These are phyloP conservation scores for Loriculus beryllinus DNA, from an alignment of 2,797 vertebrate genomes.

Conservation along the genomic window DNA sequence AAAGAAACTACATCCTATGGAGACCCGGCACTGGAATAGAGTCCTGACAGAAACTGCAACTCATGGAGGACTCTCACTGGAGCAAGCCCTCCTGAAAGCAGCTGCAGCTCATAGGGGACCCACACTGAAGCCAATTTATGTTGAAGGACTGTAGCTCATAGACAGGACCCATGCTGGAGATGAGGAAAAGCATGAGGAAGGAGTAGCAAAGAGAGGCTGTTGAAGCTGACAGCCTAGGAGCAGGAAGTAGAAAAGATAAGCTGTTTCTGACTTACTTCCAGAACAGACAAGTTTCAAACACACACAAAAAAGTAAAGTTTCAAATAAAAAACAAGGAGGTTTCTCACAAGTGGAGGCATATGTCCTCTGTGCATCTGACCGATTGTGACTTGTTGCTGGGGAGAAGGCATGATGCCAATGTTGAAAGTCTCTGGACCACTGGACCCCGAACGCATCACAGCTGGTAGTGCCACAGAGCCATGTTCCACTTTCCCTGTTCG, in stretches of 20 bases:
- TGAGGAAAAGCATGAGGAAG: neutral
- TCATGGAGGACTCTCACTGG: neutral
- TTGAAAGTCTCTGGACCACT: constrained; percentile 94
- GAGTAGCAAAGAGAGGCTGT: neutral
- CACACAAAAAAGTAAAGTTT: neutral
- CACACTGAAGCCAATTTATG: neutral
- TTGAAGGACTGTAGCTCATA: neutral
- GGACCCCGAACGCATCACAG: constrained; percentile 94
- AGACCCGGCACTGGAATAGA: neutral
- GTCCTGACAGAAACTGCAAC: neutral
- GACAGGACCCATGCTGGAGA: neutral
- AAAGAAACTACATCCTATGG: neutral
- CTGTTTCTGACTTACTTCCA: neutral
- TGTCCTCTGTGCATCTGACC: constrained; percentile 98
- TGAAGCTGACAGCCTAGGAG: neutral
- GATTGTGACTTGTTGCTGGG: constrained; percentile 92
- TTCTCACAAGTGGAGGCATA: constrained; percentile 95
- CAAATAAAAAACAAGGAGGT: neutral
- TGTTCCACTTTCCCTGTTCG: constrained; percentile 92
- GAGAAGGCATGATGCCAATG: constrained; percentile 91
- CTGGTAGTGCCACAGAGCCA: constrained; percentile 90
- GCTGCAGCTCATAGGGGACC: neutral
- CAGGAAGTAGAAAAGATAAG: neutral
- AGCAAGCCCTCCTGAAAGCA: neutral
- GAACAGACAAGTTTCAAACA: neutral